These are phyloP conservation scores for Marmota flaviventris DNA, from an alignment of 2,113 vertebrate genomes.

Conservation along the genomic window DNA sequence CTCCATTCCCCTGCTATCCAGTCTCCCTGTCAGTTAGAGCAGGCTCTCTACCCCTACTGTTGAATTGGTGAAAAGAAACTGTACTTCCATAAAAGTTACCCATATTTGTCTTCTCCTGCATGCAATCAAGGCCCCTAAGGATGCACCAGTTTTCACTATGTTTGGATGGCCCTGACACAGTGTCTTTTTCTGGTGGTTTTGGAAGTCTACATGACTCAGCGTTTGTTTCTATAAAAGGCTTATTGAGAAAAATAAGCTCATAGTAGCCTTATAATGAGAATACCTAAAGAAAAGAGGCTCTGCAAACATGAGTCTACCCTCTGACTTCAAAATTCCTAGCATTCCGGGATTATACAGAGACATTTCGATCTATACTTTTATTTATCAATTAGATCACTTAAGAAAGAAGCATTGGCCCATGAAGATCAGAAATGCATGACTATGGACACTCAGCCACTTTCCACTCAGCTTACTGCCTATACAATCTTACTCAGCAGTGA, in stretches of 20 bases:
- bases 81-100: background rate
- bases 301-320: background rate
- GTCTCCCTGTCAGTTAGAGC: too few relatives aligned
- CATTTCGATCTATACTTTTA: background rate
- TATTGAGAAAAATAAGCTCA: background rate
- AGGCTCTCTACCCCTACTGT: background rate
- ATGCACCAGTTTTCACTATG: background rate
- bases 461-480: too few relatives aligned
- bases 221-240: background rate
- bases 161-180: background rate
- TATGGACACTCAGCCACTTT: too few relatives aligned
- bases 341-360: background rate
- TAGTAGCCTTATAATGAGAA: background rate
- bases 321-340: background rate
- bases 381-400: background rate
- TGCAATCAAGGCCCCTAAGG: background rate
- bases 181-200: background rate
- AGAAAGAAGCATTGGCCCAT: too few relatives aligned
- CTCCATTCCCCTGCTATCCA: background rate
- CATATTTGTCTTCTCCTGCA: background rate
- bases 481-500: too few relatives aligned
- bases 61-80: background rate
- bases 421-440: too few relatives aligned
- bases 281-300: background rate
- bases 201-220: background rate